Evolutionary conservation across 2,888 invertebrate genomes (phyloP).

Genomic region (Ophion costatus): DNA sequence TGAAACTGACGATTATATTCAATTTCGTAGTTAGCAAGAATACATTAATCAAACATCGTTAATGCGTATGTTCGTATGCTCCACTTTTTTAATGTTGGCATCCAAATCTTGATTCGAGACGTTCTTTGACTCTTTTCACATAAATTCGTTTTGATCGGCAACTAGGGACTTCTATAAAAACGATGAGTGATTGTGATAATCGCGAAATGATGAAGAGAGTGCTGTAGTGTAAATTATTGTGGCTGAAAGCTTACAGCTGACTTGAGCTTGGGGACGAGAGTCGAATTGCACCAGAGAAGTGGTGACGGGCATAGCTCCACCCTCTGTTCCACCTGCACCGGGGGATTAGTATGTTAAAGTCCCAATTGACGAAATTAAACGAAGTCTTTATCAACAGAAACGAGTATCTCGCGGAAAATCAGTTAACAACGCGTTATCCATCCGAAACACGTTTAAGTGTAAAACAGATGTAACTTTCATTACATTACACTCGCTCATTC

Average conservation of each 20-base stretch:
- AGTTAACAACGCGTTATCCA: constrained; percentile 9
- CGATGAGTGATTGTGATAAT: constrained; percentile 49
- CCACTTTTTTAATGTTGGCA: not conserved
- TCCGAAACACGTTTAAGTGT: not conserved
- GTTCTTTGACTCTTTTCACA: constrained; percentile 2
- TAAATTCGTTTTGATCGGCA: not conserved
- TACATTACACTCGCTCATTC: constrained; percentile 30
- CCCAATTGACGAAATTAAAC: constrained; percentile 71
- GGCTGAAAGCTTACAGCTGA: constrained; percentile 82
- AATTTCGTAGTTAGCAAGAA: not conserved
- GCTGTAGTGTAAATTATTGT: constrained; percentile 76
- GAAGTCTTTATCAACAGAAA: constrained; percentile 34
- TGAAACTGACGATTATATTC: not conserved
- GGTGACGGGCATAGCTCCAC: constrained; percentile 79
- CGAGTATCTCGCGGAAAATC: not conserved
- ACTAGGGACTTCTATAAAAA: not conserved
- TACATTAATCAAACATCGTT: not conserved
- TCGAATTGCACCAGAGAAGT: constrained; percentile 80
- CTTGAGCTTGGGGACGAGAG: constrained; percentile 80
- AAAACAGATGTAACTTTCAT: not conserved
- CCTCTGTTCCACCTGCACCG: constrained; percentile 82
- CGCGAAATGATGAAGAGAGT: constrained; percentile 66
- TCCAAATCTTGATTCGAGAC: not conserved
- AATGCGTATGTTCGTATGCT: not conserved
- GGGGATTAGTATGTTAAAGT: constrained; percentile 81